Evolutionary conservation across 2,888 invertebrate species (phyloP), one percentile per base, ranked within the genome.

Genomic region (Epicampocera succincta): DNA sequence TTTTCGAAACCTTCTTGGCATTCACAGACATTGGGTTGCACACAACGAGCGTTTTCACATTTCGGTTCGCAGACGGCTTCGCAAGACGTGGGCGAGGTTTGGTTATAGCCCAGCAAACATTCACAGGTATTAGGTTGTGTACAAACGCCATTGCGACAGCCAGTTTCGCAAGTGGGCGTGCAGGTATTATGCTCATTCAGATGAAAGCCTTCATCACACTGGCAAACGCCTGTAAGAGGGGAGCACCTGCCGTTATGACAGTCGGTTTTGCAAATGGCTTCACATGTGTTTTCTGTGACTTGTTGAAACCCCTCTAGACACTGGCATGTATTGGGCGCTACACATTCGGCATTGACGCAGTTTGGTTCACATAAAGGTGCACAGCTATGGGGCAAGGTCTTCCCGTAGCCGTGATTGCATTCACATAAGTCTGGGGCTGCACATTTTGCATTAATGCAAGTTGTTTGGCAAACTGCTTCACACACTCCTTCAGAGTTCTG

Each of bases 281-380:
- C 61, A 72, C 87, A 80, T 0, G 2, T 21, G 40, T 73, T 71
- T 5, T 60, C 29, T 0, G 38, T 0, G 15, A 12, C 61, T 13
- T 81, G 60, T 46, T 50, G 42, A 52, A 50, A 85, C 0, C 84
- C 85, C 0, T 65, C 38, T 0, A 54, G 44, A 13, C 86, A 86
- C 3, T 71, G 33, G 25, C 91, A 92, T 13, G 63, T 68, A 25
- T 94, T 93, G 0, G 95, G 95, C 0, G 93, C 93, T 0, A 94
- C 92, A 84, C 95, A 95, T 6, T 92, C 90, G 0, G 94, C 95
- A 86, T 95, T 95, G 0, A 91, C 90, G 85, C 95, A 95, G 0
- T 94, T 94, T 9, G 44, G 52, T 17, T 78, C 71, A 75, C 91
- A 91, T 56, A 87, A 78, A 3, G 84, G 84, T 25, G 71, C 74